Evolutionary conservation across 2,888 invertebrate species (phyloP).

Genomic region (Chorisops tibialis): DNA sequence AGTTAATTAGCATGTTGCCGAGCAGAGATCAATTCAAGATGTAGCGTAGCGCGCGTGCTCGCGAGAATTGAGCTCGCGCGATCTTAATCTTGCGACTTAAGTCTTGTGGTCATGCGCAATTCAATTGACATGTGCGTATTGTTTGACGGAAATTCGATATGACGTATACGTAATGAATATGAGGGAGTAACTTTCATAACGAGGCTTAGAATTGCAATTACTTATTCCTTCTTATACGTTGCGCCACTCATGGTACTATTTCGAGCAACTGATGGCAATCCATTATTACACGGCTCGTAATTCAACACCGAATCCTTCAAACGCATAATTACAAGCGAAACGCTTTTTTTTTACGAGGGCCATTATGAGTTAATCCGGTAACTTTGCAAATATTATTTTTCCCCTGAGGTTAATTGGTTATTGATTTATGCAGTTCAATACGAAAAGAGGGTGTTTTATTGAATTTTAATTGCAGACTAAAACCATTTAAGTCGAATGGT

Average conservation of each 20-base stretch:
- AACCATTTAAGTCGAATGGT: not conserved
- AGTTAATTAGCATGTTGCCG: slow-evolving; percentile 33
- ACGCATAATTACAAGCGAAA: too few relatives aligned
- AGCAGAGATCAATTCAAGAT: not conserved
- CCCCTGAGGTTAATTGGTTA: not conserved
- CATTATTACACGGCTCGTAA: too few relatives aligned
- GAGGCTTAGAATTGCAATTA: too few relatives aligned
- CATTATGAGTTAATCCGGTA: slow-evolving; percentile 5
- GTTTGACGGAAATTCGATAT: slow-evolving; percentile 16
- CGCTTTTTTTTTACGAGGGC: too few relatives aligned
- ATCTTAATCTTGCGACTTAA: slow-evolving; percentile 17
- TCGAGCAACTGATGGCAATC: too few relatives aligned
- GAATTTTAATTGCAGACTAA: slow-evolving; percentile 13
- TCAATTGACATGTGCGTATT: slow-evolving; percentile 19
- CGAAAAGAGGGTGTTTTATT: slow-evolving; percentile 12
- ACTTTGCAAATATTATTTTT: not conserved
- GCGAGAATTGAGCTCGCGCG: not conserved
- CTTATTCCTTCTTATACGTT: too few relatives aligned
- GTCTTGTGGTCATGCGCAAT: slow-evolving; percentile 1
- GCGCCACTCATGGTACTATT: too few relatives aligned
- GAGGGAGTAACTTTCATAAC: too few relatives aligned
- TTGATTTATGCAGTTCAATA: slow-evolving; percentile 9
- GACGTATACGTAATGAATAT: not conserved
- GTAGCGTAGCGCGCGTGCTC: not conserved
- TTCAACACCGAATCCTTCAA: too few relatives aligned